Evolutionary conservation across 2,888 invertebrate species (phyloP), one percentile per base, ranked within the genome.

Genomic region (Papilio protenor): DNA sequence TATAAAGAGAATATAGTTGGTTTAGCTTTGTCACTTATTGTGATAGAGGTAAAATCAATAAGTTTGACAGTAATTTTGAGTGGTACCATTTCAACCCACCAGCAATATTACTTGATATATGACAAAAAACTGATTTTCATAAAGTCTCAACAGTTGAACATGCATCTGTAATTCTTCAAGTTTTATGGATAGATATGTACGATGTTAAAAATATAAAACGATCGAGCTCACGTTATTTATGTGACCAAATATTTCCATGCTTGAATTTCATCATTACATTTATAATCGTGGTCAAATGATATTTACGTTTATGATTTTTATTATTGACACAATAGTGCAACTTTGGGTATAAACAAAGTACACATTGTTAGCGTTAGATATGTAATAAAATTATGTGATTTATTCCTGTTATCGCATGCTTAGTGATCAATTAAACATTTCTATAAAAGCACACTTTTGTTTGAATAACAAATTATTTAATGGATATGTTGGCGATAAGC

Each of bases 381-480:
- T 77, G 45, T n/a, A 76, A 64, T 61, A 52, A 73, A 73, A 69
- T 47, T 69, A 73, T 74, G 70, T 74, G 59, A 74, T 77, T 77
- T 70, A 71, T 75, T 52, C 52, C 40, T 75, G 77, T 77, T 77
- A 76, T 75, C 73, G 33, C 57, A 76, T 81, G 76, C 76, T 82
- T 77, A 81, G 66, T 75, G 75, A 80, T 82, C 77, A 82, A 83
- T 80, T 78, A 81, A 77, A 83, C n/a, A 76, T 71, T 79, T 80
- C 73, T 79, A 80, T 78, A 81, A 61, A 78, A 79, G 78, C 80
- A 55, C 76, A 77, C 77, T 82, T 80, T 84, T 86, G 84, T 85
- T 84, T 85, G 81, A 80, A 76, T 83, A 84, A 83, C 81, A 83
- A 83, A 84, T 83, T 84, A 81, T 81, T 82, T 81, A 84, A 84